Evolutionary conservation across 2,113 vertebrate genomes (phyloP).

Genomic region (Corythaeola cristata): DNA sequence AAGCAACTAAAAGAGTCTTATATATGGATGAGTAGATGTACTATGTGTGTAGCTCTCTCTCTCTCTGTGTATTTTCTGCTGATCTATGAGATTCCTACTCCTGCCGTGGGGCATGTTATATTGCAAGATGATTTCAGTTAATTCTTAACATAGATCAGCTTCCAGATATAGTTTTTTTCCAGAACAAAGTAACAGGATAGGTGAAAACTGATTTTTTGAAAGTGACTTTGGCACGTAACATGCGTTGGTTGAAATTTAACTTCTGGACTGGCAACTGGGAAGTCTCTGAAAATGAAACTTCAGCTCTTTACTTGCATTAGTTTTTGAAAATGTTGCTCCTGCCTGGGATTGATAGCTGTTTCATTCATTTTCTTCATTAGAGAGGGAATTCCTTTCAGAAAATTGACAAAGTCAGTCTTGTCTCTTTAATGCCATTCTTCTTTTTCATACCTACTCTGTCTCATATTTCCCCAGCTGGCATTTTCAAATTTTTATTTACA

Average conservation of each 20-base stretch:
- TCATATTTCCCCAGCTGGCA: not conserved
- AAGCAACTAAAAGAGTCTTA: not conserved
- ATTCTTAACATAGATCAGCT: not conserved
- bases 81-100: not conserved
- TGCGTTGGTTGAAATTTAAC: not conserved
- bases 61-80: not conserved
- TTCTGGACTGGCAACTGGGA: not conserved
- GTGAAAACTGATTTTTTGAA: not conserved
- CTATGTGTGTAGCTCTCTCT: accelerated
- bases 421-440: not conserved
- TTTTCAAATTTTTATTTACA: not conserved
- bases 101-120: accelerated
- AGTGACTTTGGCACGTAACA: not conserved
- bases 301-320: not conserved
- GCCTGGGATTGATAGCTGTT: not conserved
- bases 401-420: not conserved
- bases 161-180: not conserved
- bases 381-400: not conserved
- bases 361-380: not conserved
- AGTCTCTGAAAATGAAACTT: not conserved
- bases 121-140: not conserved
- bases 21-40: not conserved
- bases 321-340: not conserved
- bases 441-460: not conserved
- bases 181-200: not conserved